Evolutionary conservation across 2,888 invertebrate genomes (phyloP).

Genomic region (Eremobia ochroleuca): DNA sequence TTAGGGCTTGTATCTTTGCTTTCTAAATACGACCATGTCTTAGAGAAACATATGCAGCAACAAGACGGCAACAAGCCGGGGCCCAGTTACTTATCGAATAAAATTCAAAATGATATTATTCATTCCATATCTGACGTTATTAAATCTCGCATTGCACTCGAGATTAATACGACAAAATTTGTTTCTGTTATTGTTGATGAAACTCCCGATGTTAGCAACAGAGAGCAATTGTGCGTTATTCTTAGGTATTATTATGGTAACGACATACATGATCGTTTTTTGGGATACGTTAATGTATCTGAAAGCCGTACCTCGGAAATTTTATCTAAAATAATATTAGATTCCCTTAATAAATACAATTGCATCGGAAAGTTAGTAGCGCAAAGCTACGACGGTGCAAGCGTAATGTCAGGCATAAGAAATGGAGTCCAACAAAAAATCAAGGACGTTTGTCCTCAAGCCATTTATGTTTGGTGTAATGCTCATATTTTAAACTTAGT

Average conservation of each 20-base stretch:
- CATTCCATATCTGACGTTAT: not conserved
- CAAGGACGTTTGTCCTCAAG: not conserved
- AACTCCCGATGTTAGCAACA: not conserved
- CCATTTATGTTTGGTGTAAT: slow-evolving; percentile 13
- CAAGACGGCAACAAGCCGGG: not conserved
- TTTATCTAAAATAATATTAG: not conserved
- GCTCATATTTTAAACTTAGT: slow-evolving; percentile 5
- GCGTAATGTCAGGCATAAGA: not conserved
- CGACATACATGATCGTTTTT: slow-evolving; percentile 8
- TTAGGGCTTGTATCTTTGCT: not conserved
- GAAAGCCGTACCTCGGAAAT: not conserved
- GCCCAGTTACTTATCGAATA: slow-evolving; percentile 1
- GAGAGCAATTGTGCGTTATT: not conserved
- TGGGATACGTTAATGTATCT: not conserved
- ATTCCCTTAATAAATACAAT: not conserved
- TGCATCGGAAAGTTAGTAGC: slow-evolving; percentile 10
- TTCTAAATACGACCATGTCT: slow-evolving; percentile 6
- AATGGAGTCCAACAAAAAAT: slow-evolving; percentile 13
- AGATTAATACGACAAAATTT: not conserved
- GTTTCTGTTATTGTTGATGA: not conserved
- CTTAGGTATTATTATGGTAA: not conserved
- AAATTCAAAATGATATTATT: slow-evolving; percentile 9
- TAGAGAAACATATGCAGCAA: slow-evolving; percentile 2
- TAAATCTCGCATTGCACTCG: not conserved
- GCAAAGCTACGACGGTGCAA: slow-evolving; percentile 8